Base-by-base conservation (phyloP, 2,888 invertebrate species). In the Aproaerema taeniolella region DNA sequence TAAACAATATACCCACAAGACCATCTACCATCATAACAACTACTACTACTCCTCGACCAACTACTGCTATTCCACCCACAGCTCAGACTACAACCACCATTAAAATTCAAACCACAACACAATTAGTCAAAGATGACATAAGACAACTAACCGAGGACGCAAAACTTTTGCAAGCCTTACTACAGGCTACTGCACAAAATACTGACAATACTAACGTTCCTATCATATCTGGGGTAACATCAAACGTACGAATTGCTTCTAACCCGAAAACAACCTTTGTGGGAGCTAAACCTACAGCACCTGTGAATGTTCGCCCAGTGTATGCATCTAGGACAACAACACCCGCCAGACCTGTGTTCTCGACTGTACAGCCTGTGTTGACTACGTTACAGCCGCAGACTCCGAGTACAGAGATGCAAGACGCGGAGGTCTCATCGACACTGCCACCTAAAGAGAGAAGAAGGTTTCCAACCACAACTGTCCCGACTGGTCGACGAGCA, bases 161-260 rank as follows among this genome's bases (percentile, higher is more conserved):
- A 31, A 72, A 74, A 55, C 60, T 86, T 49, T 62, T 85, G 58
- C 70, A 88, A 66, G 82, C 81, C 39, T 59, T 83, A 43, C 67
- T 86, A 58, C 78, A 83, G 61, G 73, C 75, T 8, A 76, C 77
- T 31, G 71, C 72, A 43, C 69, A 80, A 56, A 82, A 72, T 47
- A 49, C 55, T 40, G 58, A 52, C 24, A 62, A 57, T 45, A 45
- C 62, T 3, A 73, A 67, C 42, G 57, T 67, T 11, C 85, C 85
- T 20, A 51, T 73, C 9, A 75, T 86, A 61, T 71, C 83, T 38
- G 73, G 78, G 33, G 61, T 79, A 13, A 83, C 83, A 14, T 83
- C 85, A 31, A 82, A 82, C 47, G 76, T 85, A 16, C 71, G 83
- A 47, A 72, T 85, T 51, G 72, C 81, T 14, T 80, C 81, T 28